Evolutionary conservation across 30 jellyfish, hydroid and myxozoan genomes (phyloP).

Genomic region (Hydractinia symbiolongicarpus): DNA sequence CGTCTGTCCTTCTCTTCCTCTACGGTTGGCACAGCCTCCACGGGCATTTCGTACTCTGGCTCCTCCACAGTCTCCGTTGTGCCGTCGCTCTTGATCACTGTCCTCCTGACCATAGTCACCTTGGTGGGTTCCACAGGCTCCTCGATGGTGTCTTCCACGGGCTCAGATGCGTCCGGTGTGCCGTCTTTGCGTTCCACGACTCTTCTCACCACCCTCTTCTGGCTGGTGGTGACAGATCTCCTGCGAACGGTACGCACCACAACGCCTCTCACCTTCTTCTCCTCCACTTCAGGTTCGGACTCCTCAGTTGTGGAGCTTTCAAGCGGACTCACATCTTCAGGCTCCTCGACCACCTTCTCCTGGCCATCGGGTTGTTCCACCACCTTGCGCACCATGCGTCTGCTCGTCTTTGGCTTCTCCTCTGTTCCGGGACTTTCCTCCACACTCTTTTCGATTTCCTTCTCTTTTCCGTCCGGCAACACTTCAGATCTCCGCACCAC

Average conservation of each 20-base stretch:
- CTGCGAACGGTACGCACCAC: constrained; percentile 48
- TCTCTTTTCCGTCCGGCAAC: constrained; percentile 58
- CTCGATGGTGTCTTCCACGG: constrained; percentile 58
- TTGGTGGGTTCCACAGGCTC: constrained; percentile 59
- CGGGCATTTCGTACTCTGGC: constrained; percentile 78
- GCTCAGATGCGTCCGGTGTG: constrained; percentile 41
- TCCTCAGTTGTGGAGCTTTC: constrained; percentile 50
- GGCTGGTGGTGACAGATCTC: constrained; percentile 56
- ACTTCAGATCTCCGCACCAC: constrained; percentile 24
- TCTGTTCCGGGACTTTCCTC: constrained; percentile 34
- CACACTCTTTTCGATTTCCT: constrained; percentile 35
- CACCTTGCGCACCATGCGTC: constrained; percentile 50
- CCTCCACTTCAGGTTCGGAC: constrained; percentile 52
- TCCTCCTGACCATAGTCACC: constrained; percentile 44
- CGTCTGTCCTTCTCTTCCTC: constrained; percentile 57
- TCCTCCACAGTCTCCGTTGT: constrained; percentile 38
- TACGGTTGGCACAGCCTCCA: constrained; percentile 39
- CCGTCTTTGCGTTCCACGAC: constrained; percentile 23
- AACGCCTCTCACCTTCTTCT: constrained; percentile 38
- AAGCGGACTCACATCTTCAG: constrained; percentile 59
- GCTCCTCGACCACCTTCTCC: constrained; percentile 53
- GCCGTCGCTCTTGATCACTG: constrained; percentile 38
- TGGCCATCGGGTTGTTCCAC: constrained; percentile 49
- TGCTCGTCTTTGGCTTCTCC: constrained; percentile 31
- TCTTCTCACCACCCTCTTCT: constrained; percentile 64